These are phyloP conservation scores for Cheilinus undulatus DNA, from an alignment of 2,113 vertebrate genomes.

Conservation along the genomic window DNA sequence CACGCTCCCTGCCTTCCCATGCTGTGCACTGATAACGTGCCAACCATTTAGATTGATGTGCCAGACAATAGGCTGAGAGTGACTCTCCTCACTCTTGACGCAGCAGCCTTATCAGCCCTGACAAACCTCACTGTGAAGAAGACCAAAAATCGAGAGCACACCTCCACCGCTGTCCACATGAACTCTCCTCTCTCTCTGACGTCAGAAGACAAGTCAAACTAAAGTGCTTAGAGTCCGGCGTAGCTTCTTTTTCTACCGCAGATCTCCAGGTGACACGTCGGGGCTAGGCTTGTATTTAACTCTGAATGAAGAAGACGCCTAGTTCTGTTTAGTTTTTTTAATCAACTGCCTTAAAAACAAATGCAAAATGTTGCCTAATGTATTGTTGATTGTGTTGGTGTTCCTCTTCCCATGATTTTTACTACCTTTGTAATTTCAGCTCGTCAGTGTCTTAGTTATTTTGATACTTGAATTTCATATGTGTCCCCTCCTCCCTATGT, in stretches of 20 bases:
- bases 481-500: slow-evolving; percentile 52
- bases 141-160: slow-evolving; percentile 76
- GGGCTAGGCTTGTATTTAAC: slow-evolving; percentile 78
- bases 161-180: slow-evolving; percentile 70
- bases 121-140: slow-evolving; percentile 81
- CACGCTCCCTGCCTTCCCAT: slow-evolving; percentile 56
- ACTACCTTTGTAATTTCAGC: slow-evolving; percentile 78
- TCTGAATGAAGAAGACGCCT: slow-evolving; percentile 79
- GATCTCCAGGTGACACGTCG: slow-evolving; percentile 59
- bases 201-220: slow-evolving; percentile 77
- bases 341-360: slow-evolving; percentile 82
- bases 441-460: slow-evolving; percentile 78
- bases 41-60: slow-evolving; percentile 71
- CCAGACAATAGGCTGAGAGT: slow-evolving; percentile 78
- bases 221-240: slow-evolving; percentile 71
- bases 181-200: slow-evolving; percentile 68
- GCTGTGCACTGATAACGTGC: slow-evolving; percentile 75
- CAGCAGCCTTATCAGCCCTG: slow-evolving; percentile 75
- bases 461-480: slow-evolving; percentile 85
- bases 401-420: slow-evolving; percentile 73
- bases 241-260: slow-evolving; percentile 73
- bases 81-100: slow-evolving; percentile 59
- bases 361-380: slow-evolving; percentile 80
- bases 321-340: slow-evolving; percentile 76
- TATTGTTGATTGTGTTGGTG: slow-evolving; percentile 77